Conservation (phyloP, 2,797 vertebrate genomes). For the Lagocephalus sceleratus region DNA sequence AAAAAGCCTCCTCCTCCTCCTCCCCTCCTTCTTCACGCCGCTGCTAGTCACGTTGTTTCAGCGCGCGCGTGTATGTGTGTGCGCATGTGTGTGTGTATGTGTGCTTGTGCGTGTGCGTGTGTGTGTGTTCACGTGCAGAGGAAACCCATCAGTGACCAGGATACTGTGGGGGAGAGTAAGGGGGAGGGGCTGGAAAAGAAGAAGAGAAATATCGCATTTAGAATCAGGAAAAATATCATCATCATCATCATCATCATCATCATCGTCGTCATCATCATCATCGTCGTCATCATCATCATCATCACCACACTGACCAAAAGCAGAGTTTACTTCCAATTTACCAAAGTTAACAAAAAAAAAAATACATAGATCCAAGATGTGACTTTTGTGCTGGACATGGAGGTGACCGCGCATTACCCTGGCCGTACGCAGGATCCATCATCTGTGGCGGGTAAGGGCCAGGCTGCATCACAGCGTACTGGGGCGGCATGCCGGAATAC, state of each 20-base stretch:
- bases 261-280: too few relatives aligned
- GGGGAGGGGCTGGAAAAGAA: conserved; percentile 80
- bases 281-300: too few relatives aligned
- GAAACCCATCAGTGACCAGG: conserved; percentile 76
- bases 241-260: too few relatives aligned
- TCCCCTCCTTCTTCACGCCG: conserved; percentile 38
- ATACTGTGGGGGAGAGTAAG: conserved; percentile 84
- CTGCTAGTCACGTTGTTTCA: conserved; percentile 31
- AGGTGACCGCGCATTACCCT: conserved; percentile 60
- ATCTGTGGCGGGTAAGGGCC: conserved; percentile 78
- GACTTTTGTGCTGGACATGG: too few relatives aligned
- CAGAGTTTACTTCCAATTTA: too few relatives aligned
- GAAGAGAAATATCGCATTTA: background rate
- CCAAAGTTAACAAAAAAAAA: too few relatives aligned
- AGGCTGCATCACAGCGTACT: conserved; percentile 81
- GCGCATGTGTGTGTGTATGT: conserved; percentile 28
- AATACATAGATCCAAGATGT: too few relatives aligned
- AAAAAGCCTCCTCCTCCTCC: conserved; percentile 30
- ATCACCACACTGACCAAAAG: too few relatives aligned
- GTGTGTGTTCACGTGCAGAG: conserved; percentile 19
- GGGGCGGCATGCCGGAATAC: conserved; percentile 75
- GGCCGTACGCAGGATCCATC: conserved; percentile 72
- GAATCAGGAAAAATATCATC: background rate
- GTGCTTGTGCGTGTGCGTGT: conserved; percentile 1
- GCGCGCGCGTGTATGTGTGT: conserved; percentile 13